Evolutionary conservation across 2,888 invertebrate genomes (phyloP).

Genomic region (Nemotelus pantherinus): DNA sequence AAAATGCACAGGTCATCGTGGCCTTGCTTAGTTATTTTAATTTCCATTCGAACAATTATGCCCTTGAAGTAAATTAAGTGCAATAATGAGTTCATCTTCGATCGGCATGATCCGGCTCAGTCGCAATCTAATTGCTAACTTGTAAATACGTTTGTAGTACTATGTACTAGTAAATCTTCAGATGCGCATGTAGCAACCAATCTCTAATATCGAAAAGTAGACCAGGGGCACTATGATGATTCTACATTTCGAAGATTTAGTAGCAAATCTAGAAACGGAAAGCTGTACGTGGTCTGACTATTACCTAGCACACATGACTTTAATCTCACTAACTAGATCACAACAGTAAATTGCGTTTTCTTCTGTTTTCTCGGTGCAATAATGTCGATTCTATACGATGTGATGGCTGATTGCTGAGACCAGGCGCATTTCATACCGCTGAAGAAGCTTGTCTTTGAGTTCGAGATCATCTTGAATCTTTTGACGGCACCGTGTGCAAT

Average conservation of each 20-base stretch:
- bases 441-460: slow-evolving; percentile 51
- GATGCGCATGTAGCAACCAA: slow-evolving; percentile 10
- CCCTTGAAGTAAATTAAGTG: slow-evolving; percentile 40
- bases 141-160: background rate
- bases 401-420: background rate
- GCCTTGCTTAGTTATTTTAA: slow-evolving; percentile 28
- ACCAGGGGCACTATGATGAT: slow-evolving; percentile 21
- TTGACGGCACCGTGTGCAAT: slow-evolving; percentile 49
- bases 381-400: background rate
- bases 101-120: slow-evolving; percentile 24
- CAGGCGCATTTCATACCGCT: slow-evolving; percentile 52
- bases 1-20: slow-evolving; percentile 1
- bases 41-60: slow-evolving; percentile 18
- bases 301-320: no score
- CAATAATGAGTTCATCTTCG: slow-evolving; percentile 37
- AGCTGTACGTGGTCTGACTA: background rate
- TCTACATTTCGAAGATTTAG: background rate
- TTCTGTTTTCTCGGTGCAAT: slow-evolving; percentile 1
- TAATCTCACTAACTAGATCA: no score
- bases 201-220: slow-evolving; percentile 24
- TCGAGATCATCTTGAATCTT: slow-evolving; percentile 52
- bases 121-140: slow-evolving; percentile 9
- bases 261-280: background rate
- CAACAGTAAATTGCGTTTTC: no score
- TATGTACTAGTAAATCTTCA: slow-evolving; percentile 4